A percentile compares a stretch with the other conserved stretches of the same genome.
These are phyloP conservation scores for Callopanchax toddi DNA, from an alignment of 2,113 vertebrate genomes.

Conservation along the genomic window DNA sequence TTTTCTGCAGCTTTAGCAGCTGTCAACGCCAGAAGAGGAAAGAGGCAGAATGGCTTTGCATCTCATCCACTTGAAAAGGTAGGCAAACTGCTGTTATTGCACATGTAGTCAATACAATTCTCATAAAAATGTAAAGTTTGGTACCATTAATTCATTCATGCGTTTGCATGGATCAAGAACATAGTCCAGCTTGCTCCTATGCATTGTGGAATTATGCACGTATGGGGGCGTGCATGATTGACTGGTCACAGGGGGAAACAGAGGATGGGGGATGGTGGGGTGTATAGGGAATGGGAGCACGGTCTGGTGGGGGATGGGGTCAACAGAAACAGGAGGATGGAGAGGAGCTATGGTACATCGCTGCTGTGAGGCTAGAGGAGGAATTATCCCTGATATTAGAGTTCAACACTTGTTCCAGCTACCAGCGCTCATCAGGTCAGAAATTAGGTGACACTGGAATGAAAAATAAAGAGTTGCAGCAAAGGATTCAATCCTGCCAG, in stretches of 20 bases:
- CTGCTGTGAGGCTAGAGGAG: background rate
- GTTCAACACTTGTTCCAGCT: constrained; percentile 5
- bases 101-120: background rate
- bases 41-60: constrained; percentile 14
- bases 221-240: constrained; percentile 16
- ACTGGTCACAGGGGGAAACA: constrained; percentile 54
- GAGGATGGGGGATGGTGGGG: constrained; percentile 59
- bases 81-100: constrained; percentile 23
- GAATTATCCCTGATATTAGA: constrained; percentile 11
- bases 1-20: constrained; percentile 26
- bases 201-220: constrained; percentile 40
- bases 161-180: background rate
- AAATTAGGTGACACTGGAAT: constrained; percentile 30
- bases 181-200: constrained; percentile 5
- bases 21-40: constrained; percentile 2
- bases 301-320: constrained; percentile 55
- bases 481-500: constrained; percentile 48
- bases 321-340: constrained; percentile 20
- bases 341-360: constrained; percentile 21
- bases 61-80: constrained; percentile 14
- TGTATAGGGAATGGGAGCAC: constrained; percentile 21
- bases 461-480: constrained; percentile 44
- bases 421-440: constrained; percentile 16
- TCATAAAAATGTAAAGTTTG: background rate
- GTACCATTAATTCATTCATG: background rate